Evolutionary conservation across 2,113 vertebrate species (phyloP).

Genomic region (Eulacestoma nigropectus): DNA sequence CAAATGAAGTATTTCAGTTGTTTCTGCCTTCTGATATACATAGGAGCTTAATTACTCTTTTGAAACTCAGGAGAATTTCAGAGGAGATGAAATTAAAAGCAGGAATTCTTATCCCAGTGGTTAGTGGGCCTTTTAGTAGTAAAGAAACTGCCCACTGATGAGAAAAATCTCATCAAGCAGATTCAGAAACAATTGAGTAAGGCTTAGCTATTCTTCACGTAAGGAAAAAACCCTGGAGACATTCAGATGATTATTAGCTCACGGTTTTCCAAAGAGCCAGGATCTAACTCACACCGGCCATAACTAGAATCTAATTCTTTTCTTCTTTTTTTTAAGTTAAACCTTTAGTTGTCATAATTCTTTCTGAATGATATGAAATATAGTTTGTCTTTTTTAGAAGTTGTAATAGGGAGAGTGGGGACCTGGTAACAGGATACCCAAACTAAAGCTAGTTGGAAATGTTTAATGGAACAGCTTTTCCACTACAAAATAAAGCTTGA

Average conservation of each 20-base stretch:
- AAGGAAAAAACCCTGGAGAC: neutral
- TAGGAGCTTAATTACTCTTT: neutral
- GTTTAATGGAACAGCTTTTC: neutral
- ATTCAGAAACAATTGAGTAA: neutral
- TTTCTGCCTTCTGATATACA: neutral
- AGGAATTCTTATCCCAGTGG: neutral
- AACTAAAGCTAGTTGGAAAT: neutral
- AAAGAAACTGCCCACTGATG: neutral
- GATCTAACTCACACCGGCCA: neutral
- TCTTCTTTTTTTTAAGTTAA: neutral
- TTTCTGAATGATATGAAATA: neutral
- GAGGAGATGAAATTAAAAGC: neutral
- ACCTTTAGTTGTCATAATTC: neutral
- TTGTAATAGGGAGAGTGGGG: neutral
- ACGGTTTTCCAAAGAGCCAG: neutral
- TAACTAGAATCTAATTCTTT: neutral
- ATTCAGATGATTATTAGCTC: neutral
- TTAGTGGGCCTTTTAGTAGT: neutral
- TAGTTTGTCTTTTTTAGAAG: neutral
- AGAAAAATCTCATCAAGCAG: neutral
- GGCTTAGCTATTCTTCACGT: neutral
- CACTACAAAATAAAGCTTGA: neutral
- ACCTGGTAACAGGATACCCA: neutral
- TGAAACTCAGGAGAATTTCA: neutral
- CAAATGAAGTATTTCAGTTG: neutral